Evolutionary conservation across 2,888 invertebrate species (phyloP), one percentile per base, ranked within the genome.

Genomic region (Melieria crassipennis): DNA sequence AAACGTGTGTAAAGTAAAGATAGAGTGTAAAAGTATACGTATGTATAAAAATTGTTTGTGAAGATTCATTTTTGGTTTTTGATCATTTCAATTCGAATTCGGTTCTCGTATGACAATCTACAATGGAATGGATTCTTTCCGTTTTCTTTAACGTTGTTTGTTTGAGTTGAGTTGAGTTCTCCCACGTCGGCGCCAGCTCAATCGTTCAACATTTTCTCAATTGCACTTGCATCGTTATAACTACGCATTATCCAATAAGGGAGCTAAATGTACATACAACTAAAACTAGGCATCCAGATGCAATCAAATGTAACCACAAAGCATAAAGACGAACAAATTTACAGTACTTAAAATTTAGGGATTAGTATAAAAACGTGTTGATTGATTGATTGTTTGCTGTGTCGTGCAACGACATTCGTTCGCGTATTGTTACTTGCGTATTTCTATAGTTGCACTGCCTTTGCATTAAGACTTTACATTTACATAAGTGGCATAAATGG

Each of bases 21-120:
- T 30, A 30, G 30, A 30, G 30, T 30, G 30, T 60, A 50, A 72
- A 74, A 75, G 75, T 80, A 72, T 76, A 71, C 71, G 75, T 80
- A 78, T 78, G 81, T 80, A 81, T 81, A 80, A 76, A 80, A 82
- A 80, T 79, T 80, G 77, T 81, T 81, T 81, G 79, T 82, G 80
- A 77, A 78, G 69, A 52, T 81, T 82, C 80, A 78, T 79, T 76
- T 79, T 81, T 79, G 77, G 75, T 79, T 82, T 82, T 83, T 82
- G 82, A 80, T 82, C 82, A 79, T 79, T 77, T 66, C 58, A 46
- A 70, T 73, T 73, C 73, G 63, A 73, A 64, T 70, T 73, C 55
- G 46, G 56, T 79, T 77, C 74, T 77, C 47, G 79, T 30, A 30
- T 30, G 30, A 30, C 30, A 30, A 30, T 30, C 30, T 30, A 30